A percentile compares a stretch with the other conserved stretches of the same genome.
These are phyloP conservation scores for Zosterops pallidus DNA, from an alignment of 2,113 vertebrate species.

Conservation along the genomic window DNA sequence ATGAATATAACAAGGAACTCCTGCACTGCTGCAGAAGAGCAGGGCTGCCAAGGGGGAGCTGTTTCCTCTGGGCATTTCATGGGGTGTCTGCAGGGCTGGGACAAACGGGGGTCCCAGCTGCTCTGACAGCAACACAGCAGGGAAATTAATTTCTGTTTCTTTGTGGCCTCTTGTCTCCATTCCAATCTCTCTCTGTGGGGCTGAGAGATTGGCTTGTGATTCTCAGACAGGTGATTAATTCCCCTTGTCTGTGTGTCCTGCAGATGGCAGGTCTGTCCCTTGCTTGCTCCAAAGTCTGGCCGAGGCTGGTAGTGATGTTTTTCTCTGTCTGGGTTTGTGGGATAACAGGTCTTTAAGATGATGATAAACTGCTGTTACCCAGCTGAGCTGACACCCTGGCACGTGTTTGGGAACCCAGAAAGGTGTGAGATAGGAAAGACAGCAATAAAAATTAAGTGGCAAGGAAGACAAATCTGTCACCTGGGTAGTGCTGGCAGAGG, in stretches of 20 bases:
- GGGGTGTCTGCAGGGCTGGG: not conserved
- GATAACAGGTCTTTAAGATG: not conserved
- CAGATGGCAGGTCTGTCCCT: not conserved
- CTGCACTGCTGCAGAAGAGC: not conserved
- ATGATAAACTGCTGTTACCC: not conserved
- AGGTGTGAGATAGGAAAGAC: not conserved
- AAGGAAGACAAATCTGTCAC: not conserved
- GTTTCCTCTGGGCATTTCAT: not conserved
- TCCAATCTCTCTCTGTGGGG: not conserved
- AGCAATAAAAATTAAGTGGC: not conserved
- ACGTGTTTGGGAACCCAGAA: not conserved
- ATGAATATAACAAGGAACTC: accelerated
- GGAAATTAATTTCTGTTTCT: not conserved
- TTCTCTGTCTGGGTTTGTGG: not conserved
- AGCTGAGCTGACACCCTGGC: not conserved
- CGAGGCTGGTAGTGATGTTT: not conserved
- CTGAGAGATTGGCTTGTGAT: not conserved
- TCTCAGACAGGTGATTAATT: not conserved
- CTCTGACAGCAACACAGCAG: not conserved
- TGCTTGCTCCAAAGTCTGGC: not conserved
- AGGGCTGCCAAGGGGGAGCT: accelerated
- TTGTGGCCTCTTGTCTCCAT: too few species aligned
- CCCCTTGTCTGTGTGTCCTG: not conserved
- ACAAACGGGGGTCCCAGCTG: accelerated
- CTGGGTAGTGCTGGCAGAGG: not conserved